Percentiles rank a stretch among this genome's conserved stretches.
Conservation (phyloP, 2,113 vertebrate species). For the Platycercus adscitus region DNA sequence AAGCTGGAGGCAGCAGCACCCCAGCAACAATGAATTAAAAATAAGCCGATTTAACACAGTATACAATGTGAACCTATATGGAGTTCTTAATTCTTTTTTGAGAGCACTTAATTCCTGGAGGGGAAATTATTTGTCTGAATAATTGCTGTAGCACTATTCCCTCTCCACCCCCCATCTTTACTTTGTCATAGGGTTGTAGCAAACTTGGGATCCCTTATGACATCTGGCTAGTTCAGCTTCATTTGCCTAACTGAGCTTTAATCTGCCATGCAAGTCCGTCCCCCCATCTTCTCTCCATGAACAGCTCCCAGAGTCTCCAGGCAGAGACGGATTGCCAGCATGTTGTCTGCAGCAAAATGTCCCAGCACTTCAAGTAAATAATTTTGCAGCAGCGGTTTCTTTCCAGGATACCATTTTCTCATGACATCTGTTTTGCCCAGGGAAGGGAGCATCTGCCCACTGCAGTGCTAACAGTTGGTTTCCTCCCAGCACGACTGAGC, state of each 20-base stretch:
- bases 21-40: not conserved
- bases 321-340: not conserved
- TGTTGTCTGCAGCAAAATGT: not conserved
- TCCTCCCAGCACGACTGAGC: not conserved
- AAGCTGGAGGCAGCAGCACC: not conserved
- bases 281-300: not conserved
- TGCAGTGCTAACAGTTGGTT: not conserved
- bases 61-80: not conserved
- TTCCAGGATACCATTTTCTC: not conserved
- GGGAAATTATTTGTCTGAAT: not conserved
- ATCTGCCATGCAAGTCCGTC: not conserved
- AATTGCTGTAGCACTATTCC: not conserved
- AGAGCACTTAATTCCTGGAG: not conserved
- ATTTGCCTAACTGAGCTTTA: constrained; percentile 8
- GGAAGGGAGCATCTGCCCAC: not conserved
- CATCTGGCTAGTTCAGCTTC: not conserved
- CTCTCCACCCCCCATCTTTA: not conserved
- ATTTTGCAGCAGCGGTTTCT: not conserved
- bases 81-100: not conserved
- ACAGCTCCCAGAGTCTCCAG: not conserved
- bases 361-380: not conserved
- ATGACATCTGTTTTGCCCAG: not conserved
- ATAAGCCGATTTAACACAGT: not conserved
- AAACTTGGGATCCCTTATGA: not conserved
- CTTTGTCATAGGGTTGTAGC: not conserved